A percentile compares a stretch with the other conserved stretches of the same genome.
Evolutionary conservation across 2,888 invertebrate genomes (phyloP).

Genomic region (Megaustenia siamemsis): DNA sequence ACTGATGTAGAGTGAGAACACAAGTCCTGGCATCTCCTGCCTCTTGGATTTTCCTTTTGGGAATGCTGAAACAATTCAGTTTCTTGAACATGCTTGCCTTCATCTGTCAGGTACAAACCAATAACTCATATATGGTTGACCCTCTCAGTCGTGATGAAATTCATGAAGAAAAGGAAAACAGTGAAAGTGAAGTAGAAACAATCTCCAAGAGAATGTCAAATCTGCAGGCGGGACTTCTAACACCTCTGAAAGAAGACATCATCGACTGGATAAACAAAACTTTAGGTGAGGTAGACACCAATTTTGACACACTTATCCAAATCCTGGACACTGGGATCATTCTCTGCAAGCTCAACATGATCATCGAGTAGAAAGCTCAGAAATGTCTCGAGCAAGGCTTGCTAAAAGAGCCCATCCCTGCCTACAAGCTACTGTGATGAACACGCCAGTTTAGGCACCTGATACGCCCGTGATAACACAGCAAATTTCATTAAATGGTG

Average conservation of each 20-base stretch:
- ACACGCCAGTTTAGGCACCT: slow-evolving; percentile 90
- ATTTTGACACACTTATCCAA: slow-evolving; percentile 89
- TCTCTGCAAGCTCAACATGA: slow-evolving; percentile 89
- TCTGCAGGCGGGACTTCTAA: slow-evolving; percentile 87
- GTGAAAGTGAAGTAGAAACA: slow-evolving; percentile 48
- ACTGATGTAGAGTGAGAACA: neutral
- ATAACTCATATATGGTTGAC: slow-evolving; percentile 4
- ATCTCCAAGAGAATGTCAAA: slow-evolving; percentile 61
- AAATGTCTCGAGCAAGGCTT: slow-evolving; percentile 79
- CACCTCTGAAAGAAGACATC: slow-evolving; percentile 91
- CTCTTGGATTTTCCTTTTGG: no score
- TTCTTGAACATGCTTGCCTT: neutral
- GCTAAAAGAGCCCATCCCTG: slow-evolving; percentile 64
- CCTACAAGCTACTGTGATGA: slow-evolving; percentile 84
- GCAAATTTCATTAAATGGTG: slow-evolving; percentile 94
- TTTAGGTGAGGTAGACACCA: slow-evolving; percentile 85
- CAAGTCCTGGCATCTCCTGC: neutral
- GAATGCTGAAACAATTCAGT: slow-evolving; percentile 21
- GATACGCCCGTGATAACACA: slow-evolving; percentile 93
- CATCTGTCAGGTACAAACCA: neutral
- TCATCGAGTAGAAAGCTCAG: slow-evolving; percentile 88
- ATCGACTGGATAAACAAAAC: slow-evolving; percentile 93
- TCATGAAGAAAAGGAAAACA: neutral
- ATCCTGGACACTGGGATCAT: slow-evolving; percentile 91
- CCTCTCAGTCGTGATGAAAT: neutral